Percentiles rank a stretch among this genome's conserved stretches.
phyloP scores from a whole-genome alignment of 2,888 invertebrate species.

The Epirrita christyi region DNA sequence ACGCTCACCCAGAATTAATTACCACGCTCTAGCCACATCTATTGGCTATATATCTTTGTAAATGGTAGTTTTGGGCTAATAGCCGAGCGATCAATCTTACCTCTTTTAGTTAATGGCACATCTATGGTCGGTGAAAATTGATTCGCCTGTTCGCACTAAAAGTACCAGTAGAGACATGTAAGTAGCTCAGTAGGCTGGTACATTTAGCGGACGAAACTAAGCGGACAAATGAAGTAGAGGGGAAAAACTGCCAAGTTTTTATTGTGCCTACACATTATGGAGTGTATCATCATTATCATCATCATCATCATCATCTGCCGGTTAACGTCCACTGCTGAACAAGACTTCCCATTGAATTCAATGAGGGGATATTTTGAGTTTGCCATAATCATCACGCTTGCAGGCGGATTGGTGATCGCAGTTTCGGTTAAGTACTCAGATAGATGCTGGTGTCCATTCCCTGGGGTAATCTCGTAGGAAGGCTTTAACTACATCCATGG shows the following conservation, averaged over 20 bases:
- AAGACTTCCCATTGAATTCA: too few species aligned
- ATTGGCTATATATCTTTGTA: constrained; percentile 42
- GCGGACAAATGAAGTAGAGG: not conserved
- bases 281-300: too few species aligned
- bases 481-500: too few species aligned
- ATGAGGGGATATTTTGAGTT: too few species aligned
- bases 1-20: constrained; percentile 34
- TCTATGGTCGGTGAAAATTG: constrained; percentile 22
- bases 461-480: too few species aligned
- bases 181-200: not conserved
- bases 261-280: too few species aligned
- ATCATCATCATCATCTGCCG: too few species aligned
- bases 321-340: too few species aligned
- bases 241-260: not conserved
- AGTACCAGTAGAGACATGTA: not conserved
- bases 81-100: constrained; percentile 34
- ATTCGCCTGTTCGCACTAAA: constrained; percentile 12
- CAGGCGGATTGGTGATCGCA: too few species aligned
- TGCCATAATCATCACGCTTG: too few species aligned
- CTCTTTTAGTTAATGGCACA: constrained; percentile 28
- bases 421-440: too few species aligned
- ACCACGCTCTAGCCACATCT: constrained; percentile 31
- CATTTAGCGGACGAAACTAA: not conserved
- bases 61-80: constrained; percentile 40
- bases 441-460: too few species aligned